Evolutionary conservation across 2,888 invertebrate genomes (phyloP).

Genomic region (Melikaiella ostensackeni): DNA sequence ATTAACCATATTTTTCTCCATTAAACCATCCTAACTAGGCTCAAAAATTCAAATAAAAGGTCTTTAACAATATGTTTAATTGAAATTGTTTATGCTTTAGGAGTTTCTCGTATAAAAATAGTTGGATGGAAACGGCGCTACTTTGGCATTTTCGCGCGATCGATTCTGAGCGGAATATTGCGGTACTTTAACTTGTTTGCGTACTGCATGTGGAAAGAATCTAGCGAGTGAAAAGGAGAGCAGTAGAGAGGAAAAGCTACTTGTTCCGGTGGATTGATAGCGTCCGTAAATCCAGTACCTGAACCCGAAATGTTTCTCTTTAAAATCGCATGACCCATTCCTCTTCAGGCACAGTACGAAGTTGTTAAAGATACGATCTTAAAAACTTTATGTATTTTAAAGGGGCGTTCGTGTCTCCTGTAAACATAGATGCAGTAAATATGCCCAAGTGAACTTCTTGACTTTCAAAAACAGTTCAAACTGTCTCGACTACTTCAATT

Average conservation of each 20-base stretch:
- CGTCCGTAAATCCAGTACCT: slow-evolving; percentile 15
- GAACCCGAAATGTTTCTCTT: slow-evolving; percentile 13
- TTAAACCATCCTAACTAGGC: too few relatives aligned
- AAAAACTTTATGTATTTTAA: slow-evolving; percentile 21
- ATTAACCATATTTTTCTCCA: too few relatives aligned
- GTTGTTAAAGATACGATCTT: not conserved
- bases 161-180: slow-evolving; percentile 10
- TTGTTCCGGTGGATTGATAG: slow-evolving; percentile 26
- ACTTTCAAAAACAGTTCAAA: not conserved
- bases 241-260: slow-evolving; percentile 14
- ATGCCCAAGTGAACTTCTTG: not conserved
- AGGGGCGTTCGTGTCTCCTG: slow-evolving; percentile 1
- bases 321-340: slow-evolving; percentile 9
- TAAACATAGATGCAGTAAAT: not conserved
- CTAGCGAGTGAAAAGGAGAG: not conserved
- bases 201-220: slow-evolving; percentile 18
- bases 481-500: not conserved
- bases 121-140: not conserved
- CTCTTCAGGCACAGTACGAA: slow-evolving; percentile 1
- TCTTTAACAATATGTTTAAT: not conserved
- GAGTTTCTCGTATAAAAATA: not conserved
- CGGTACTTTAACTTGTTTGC: slow-evolving; percentile 23
- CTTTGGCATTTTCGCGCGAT: not conserved
- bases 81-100: not conserved
- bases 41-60: not conserved